A percentile compares a stretch with the other conserved stretches of the same genome.
Evolutionary conservation across 2,797 vertebrate genomes (phyloP).

Genomic region (Rhynchotus rufescens): DNA sequence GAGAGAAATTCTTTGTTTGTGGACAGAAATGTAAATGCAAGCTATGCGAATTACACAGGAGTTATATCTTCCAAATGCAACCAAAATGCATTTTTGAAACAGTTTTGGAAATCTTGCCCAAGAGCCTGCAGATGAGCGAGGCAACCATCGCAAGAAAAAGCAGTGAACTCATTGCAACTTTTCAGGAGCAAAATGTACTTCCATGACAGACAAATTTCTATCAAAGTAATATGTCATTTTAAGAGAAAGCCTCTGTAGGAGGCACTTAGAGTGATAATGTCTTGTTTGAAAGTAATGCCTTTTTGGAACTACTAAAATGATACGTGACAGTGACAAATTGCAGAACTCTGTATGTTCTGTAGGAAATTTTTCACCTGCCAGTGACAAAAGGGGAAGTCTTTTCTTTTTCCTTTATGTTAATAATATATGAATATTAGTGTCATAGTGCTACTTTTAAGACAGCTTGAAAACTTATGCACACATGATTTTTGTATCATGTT

Average conservation of each 20-base stretch:
- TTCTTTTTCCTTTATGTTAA: conserved; percentile 6
- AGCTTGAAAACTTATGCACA: background rate
- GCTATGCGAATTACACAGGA: background rate
- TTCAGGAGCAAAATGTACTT: background rate
- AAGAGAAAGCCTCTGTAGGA: background rate
- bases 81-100: background rate
- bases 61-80: background rate
- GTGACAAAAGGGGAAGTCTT: background rate
- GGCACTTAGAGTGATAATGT: background rate
- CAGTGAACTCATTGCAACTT: background rate
- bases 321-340: background rate
- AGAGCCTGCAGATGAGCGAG: background rate
- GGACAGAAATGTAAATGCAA: background rate
- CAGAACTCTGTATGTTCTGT: background rate
- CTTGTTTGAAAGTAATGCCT: background rate
- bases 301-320: background rate
- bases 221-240: background rate
- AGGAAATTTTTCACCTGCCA: background rate
- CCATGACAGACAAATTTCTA: background rate
- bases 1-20: background rate
- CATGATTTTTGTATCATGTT: background rate
- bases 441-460: conserved; percentile 1
- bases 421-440: background rate
- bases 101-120: background rate
- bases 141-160: background rate